These are phyloP conservation scores for Rotaria sp. DNA, from an alignment of 2,888 invertebrate genomes.

Conservation along the genomic window DNA sequence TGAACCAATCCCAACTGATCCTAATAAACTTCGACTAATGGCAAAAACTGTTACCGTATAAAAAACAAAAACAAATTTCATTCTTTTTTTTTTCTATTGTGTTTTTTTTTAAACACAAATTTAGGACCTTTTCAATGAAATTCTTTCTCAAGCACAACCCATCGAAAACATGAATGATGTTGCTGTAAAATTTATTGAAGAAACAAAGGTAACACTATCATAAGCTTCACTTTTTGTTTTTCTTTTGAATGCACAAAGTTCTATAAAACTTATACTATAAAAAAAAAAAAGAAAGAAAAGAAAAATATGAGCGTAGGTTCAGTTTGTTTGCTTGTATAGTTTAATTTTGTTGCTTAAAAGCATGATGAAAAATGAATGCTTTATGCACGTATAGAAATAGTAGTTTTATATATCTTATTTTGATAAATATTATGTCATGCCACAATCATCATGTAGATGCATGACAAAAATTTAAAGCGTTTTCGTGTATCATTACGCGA, in stretches of 20 bases:
- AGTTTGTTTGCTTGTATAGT: too few species aligned
- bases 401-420: too few species aligned
- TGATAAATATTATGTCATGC: too few species aligned
- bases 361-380: too few species aligned
- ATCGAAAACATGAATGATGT: slow-evolving; percentile 28
- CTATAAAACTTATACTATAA: background rate
- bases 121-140: background rate
- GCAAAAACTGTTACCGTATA: background rate
- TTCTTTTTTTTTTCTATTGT: too few species aligned
- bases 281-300: too few species aligned
- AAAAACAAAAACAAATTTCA: background rate
- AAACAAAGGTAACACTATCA: background rate
- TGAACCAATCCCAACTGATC: background rate
- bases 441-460: background rate
- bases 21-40: background rate
- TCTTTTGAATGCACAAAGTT: background rate
- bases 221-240: background rate
- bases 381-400: too few species aligned
- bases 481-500: slow-evolving; percentile 9
- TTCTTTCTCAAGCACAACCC: background rate
- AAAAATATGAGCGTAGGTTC: too few species aligned
- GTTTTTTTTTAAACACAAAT: too few species aligned
- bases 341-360: too few species aligned
- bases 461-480: slow-evolving; percentile 17
- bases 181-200: slow-evolving; percentile 20